A percentile compares a stretch with the other conserved stretches of the same genome.
phyloP scores from a whole-genome alignment of 2,113 vertebrate species.

The Blennius ocellaris region DNA sequence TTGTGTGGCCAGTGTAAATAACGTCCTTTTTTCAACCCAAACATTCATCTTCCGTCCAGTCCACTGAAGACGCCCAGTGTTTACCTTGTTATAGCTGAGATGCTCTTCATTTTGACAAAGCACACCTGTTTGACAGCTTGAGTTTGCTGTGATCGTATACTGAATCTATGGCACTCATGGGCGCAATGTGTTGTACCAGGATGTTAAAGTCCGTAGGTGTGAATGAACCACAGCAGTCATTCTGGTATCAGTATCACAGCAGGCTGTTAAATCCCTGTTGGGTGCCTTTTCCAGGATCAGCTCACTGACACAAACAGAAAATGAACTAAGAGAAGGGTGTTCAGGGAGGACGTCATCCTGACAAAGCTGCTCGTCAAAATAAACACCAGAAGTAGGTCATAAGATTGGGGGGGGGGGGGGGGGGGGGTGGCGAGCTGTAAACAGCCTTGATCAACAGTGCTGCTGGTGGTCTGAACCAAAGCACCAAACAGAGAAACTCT shows the following conservation, averaged over 20 bases:
- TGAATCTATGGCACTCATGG: slow-evolving; percentile 11
- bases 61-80: too few relatives aligned
- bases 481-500: slow-evolving; percentile 23
- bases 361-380: slow-evolving; percentile 2
- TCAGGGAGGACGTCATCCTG: slow-evolving; percentile 15
- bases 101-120: too few relatives aligned
- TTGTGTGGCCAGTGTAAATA: too few relatives aligned
- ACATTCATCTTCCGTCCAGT: too few relatives aligned
- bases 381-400: slow-evolving; percentile 61
- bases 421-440: slow-evolving; percentile 49
- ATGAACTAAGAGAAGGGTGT: neutral
- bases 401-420: slow-evolving; percentile 33
- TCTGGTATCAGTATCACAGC: slow-evolving; percentile 13
- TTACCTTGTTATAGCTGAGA: too few relatives aligned
- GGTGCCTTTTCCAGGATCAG: slow-evolving; percentile 8
- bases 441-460: slow-evolving; percentile 45
- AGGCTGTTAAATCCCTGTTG: slow-evolving; percentile 18
- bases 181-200: slow-evolving; percentile 15
- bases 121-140: too few relatives aligned
- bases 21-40: too few relatives aligned
- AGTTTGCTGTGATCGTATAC: neutral
- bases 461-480: slow-evolving; percentile 21
- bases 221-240: slow-evolving; percentile 4
- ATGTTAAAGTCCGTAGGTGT: slow-evolving; percentile 30
- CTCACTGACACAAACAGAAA: slow-evolving; percentile 29